Base-by-base conservation (phyloP, 2,797 vertebrate genomes). In the Sebastes taczanowskii region DNA sequence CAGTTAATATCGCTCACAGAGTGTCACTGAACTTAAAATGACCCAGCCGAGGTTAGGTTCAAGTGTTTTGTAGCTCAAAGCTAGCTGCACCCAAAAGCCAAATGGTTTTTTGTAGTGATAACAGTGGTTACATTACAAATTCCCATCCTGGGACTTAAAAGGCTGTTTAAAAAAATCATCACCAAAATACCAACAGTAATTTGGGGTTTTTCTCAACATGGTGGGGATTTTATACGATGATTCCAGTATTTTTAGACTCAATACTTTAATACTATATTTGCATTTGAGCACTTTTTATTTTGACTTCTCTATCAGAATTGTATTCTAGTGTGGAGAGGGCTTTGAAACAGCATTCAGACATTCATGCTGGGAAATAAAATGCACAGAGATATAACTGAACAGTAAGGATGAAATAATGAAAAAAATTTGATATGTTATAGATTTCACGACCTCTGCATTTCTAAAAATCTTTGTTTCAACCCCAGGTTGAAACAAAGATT, bases 211-310 rank as follows among this genome's bases (percentile, higher is more conserved):
- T 29, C 23, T 59, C 56, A 59, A 59, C 11, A 38, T 35, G 4
- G 30, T n/a, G 0, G 13, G 0, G 11, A 42, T 16, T 35, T 11
- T 25, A 65, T 4, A 46, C 0, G 23, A 0, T 46, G 6, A 68
- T 53, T 34, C 0, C 5, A n/a, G 22, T 35, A 11, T 56, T 69
- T 69, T 35, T 69, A 35, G 29, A 69, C 30, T 55, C 20, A 32
- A 11, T 23, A 23, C 25, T 69, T 55, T 13, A 34, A 55, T 10
- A 69, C 5, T 69, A 18, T 23, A 55, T 69, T 69, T 63, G 10
- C 27, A 38, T 13, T 27, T 55, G 5, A 62, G 20, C 18, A 13
- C 3, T 18, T 62, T 49, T 49, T 49, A 49, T 49, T 49, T 49
- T 49, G 18, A 49, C 46, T 49, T 49, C 46, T 20, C 46, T 49